Percentiles rank a stretch among this genome's conserved stretches.
phyloP scores from a whole-genome alignment of 1,140 invertebrate species.

The Trichonephila clavipes region DNA sequence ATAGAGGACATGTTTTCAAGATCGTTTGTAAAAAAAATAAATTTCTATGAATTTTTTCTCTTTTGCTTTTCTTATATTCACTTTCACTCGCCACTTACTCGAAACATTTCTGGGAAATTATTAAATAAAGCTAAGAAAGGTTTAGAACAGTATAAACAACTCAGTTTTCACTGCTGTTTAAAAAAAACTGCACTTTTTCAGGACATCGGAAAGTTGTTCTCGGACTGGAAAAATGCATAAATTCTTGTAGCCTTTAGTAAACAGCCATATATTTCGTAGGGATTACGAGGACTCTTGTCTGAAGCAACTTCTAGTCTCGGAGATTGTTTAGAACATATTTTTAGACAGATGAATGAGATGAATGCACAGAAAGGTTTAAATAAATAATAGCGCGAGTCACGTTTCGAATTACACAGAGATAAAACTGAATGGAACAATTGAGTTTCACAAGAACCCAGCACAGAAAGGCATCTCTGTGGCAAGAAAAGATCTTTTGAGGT shows the following conservation, averaged over 20 bases:
- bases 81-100: no score
- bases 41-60: no score
- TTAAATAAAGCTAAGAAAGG: no score
- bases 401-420: background rate
- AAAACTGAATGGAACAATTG: constrained; percentile 15
- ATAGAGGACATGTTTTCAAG: no score
- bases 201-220: background rate
- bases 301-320: background rate
- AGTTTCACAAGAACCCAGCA: background rate
- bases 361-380: background rate
- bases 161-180: background rate
- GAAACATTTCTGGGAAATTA: no score
- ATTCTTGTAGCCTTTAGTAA: background rate
- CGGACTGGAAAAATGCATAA: background rate
- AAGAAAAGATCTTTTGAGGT: background rate
- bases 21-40: no score
- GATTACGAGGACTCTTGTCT: background rate
- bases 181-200: background rate
- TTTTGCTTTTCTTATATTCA: no score
- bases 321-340: background rate
- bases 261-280: background rate
- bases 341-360: background rate
- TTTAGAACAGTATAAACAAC: no score
- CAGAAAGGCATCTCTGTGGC: background rate
- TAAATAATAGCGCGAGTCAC: constrained; percentile 8